Conservation (phyloP, 2,113 vertebrate genomes). For the Xiphorhynchus elegans region DNA sequence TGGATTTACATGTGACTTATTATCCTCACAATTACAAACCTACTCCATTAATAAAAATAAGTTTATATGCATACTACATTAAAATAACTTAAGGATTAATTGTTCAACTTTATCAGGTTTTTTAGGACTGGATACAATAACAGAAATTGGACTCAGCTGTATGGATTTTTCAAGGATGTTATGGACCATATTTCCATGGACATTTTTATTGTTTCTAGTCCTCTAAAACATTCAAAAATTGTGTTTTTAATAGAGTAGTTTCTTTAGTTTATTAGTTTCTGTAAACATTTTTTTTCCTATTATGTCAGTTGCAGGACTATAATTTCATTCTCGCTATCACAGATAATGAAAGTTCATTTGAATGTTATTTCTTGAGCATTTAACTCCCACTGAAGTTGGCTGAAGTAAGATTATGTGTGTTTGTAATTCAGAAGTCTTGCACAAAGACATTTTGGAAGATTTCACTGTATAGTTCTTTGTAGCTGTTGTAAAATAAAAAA, state of each 20-base stretch:
- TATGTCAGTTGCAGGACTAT: not conserved
- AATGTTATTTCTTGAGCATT: not conserved
- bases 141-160: slow-evolving; percentile 65
- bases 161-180: slow-evolving; percentile 63
- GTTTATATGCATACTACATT: not conserved
- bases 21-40: not conserved
- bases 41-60: slow-evolving; percentile 30
- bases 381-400: not conserved
- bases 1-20: not conserved
- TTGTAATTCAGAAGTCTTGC: not conserved
- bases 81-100: slow-evolving; percentile 49
- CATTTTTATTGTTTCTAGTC: slow-evolving; percentile 43
- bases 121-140: slow-evolving; percentile 58
- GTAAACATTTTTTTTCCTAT: not conserved
- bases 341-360: not conserved
- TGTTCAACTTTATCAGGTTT: slow-evolving; percentile 28
- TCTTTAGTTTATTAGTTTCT: slow-evolving; percentile 5
- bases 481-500: not conserved
- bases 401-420: not conserved
- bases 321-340: not conserved
- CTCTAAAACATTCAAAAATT: not conserved
- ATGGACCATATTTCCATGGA: slow-evolving; percentile 39
- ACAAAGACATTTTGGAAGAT: not conserved
- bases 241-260: not conserved
- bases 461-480: not conserved